A percentile compares a stretch with the other conserved stretches of the same genome.
Evolutionary conservation across 2,888 invertebrate species (phyloP).

Genomic region (Quadriops clusia): DNA sequence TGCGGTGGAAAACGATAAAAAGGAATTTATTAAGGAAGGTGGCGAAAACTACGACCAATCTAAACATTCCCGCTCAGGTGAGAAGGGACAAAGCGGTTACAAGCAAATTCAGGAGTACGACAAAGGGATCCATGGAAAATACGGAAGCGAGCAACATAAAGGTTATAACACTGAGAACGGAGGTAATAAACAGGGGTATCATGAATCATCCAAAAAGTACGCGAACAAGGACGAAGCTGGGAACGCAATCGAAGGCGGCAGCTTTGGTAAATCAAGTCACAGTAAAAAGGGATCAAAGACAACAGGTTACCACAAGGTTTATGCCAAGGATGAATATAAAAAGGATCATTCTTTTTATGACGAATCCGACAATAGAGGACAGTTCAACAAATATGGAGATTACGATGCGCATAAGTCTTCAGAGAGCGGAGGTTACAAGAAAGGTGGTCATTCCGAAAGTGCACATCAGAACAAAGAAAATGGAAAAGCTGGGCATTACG

Average conservation of each 20-base stretch:
- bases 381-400: conserved; percentile 51
- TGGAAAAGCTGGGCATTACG: conserved; percentile 45
- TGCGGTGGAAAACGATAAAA: conserved; percentile 18
- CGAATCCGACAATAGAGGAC: conserved; percentile 53
- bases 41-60: conserved; percentile 41
- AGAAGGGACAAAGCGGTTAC: conserved; percentile 46
- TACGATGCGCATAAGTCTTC: conserved; percentile 43
- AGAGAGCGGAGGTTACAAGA: conserved; percentile 44
- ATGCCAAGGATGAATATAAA: conserved; percentile 66
- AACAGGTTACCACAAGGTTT: conserved; percentile 60
- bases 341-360: conserved; percentile 68
- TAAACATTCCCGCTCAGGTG: conserved; percentile 42
- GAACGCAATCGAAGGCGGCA: conserved; percentile 43
- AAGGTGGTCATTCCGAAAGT: conserved; percentile 44
- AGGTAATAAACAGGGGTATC: conserved; percentile 43
- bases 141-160: conserved; percentile 42
- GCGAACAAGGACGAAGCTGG: conserved; percentile 43
- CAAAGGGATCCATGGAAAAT: conserved; percentile 44
- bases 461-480: conserved; percentile 41
- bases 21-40: conserved; percentile 18
- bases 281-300: conserved; percentile 59
- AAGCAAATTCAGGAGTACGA: conserved; percentile 42
- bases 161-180: conserved; percentile 42
- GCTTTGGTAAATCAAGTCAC: conserved; percentile 43
- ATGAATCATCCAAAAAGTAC: conserved; percentile 44